Evolutionary conservation across 1,140 invertebrate species (phyloP), one percentile per base, ranked within the genome.

Genomic region (Camponotus vicinus): DNA sequence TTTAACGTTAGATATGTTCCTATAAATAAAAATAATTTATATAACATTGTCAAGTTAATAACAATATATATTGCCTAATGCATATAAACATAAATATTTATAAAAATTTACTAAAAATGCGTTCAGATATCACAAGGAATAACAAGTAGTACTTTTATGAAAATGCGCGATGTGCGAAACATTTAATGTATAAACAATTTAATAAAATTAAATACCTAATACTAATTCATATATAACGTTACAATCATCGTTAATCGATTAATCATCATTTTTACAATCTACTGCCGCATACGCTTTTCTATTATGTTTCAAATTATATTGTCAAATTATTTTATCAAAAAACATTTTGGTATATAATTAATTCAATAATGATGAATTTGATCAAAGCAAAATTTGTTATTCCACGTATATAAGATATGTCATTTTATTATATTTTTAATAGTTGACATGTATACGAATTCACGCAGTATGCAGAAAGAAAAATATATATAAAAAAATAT

Each of bases 111-210:
- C n/a, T 63, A 63, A 66, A 66, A 64, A 9, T 37, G 0, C n/a
- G 49, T 66, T 78, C 6, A 66, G 27, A 77, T 66, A 49, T 64
- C 18, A 8, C 11, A 78, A 64, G 9, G 13, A 9, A 77, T 45
- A 64, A 15, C 8, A 66, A 78, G 4, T 63, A 61, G 15, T 37
- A 59, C 3, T 0, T 40, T 76, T 2, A 5, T n/a, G 2, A 76
- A 76, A 61, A 42, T 70, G 15, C 42, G 32, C 42, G 32, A 75
- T 37, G 9, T 37, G 27, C 34, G 11, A 75, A 9, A 77, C 4
- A 42, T 77, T 76, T 61, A 45, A n/a, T n/a, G n/a, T n/a, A 76
- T 5, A 63, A 37, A 76, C 37, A 40, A 42, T 42, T 6, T 27
- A 27, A 61, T n/a, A 15, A 27, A 76, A 1, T 3, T 0, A 69